Evolutionary conservation across 2,888 invertebrate species (phyloP).

Genomic region (Himalopsyche kuldschensis): DNA sequence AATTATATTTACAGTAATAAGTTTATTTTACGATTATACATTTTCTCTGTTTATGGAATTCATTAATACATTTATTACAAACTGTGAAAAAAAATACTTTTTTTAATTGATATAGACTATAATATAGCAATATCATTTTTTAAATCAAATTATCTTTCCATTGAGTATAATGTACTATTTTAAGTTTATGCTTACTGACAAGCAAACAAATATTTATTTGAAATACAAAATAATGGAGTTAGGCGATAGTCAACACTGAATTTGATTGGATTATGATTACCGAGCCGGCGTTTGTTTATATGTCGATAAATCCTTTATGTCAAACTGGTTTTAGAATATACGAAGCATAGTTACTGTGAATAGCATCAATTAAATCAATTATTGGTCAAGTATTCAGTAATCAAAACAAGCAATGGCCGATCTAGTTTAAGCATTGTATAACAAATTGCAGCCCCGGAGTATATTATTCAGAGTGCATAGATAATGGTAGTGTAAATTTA

Average conservation of each 20-base stretch:
- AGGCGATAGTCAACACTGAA: not conserved
- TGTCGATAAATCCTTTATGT: not conserved
- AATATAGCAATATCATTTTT: too few species aligned
- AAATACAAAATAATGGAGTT: too few species aligned
- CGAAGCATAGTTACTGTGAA: not conserved
- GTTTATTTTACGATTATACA: too few species aligned
- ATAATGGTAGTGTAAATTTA: not conserved
- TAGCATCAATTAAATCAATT: slow-evolving; percentile 12
- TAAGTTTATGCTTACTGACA: too few species aligned
- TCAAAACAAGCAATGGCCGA: not conserved
- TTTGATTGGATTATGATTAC: not conserved
- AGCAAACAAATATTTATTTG: too few species aligned
- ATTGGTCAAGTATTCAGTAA: slow-evolving; percentile 7
- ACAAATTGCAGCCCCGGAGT: not conserved
- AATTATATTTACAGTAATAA: too few species aligned
- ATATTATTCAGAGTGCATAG: not conserved
- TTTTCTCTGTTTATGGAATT: too few species aligned
- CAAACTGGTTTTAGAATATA: not conserved
- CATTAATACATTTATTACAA: too few species aligned
- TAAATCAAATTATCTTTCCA: too few species aligned
- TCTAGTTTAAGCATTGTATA: not conserved
- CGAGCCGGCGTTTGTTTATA: not conserved
- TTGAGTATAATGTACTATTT: too few species aligned
- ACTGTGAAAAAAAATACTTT: too few species aligned
- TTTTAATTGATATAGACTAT: too few species aligned